Conservation (phyloP, 2,113 vertebrate species). For the Cyanistes caeruleus region DNA sequence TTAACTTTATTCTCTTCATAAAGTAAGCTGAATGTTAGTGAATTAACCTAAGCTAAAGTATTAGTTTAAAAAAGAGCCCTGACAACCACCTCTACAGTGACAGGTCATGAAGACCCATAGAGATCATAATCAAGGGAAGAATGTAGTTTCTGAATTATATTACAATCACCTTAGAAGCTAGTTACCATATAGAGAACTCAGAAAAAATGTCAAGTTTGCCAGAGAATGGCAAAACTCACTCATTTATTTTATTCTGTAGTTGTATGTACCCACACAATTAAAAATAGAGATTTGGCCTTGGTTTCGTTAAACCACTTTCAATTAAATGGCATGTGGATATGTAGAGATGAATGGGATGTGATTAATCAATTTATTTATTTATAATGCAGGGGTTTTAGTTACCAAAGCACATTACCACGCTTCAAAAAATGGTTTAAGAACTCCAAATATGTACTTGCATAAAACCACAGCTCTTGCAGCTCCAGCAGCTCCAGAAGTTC, state of each 20-base stretch:
- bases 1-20: background rate
- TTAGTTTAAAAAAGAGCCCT: background rate
- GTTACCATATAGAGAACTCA: background rate
- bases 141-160: background rate
- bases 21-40: background rate
- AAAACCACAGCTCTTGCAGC: background rate
- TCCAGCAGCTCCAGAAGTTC: background rate
- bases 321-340: background rate
- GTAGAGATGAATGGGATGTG: background rate
- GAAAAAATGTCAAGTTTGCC: background rate
- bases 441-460: background rate
- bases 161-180: background rate
- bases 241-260: background rate
- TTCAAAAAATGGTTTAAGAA: background rate
- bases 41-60: background rate
- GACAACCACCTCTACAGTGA: background rate
- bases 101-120: background rate
- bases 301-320: background rate
- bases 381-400: rapidly evolving
- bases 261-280: background rate
- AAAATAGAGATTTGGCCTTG: background rate
- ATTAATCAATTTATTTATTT: background rate
- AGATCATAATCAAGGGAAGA: background rate
- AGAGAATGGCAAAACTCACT: background rate
- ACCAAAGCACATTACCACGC: background rate